These are phyloP conservation scores for Gymnoscopelus braueri DNA, from an alignment of 2,797 vertebrate species.

Conservation along the genomic window DNA sequence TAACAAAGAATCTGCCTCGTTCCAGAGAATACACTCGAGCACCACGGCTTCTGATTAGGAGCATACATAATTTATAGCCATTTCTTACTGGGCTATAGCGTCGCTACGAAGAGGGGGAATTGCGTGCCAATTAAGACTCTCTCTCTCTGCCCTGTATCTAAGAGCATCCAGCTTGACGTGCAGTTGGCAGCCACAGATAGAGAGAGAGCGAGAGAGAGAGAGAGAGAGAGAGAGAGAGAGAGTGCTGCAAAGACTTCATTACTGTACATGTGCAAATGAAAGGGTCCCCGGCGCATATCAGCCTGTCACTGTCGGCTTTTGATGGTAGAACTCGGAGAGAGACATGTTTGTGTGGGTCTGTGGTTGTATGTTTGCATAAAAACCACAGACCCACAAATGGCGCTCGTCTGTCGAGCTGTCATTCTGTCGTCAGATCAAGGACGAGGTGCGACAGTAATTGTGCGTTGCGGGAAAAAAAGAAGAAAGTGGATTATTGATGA, in stretches of 20 bases:
- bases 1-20: slow-evolving; percentile 69
- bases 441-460: slow-evolving; percentile 27
- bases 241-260: slow-evolving; percentile 60
- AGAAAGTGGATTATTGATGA: slow-evolving; percentile 33
- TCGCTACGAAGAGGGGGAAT: slow-evolving; percentile 64
- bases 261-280: slow-evolving; percentile 78
- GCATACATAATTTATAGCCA: slow-evolving; percentile 78
- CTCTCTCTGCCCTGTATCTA: slow-evolving; percentile 74
- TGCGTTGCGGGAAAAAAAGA: slow-evolving; percentile 19
- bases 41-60: slow-evolving; percentile 71
- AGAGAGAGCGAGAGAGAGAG: slow-evolving; percentile 46
- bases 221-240: too few relatives aligned
- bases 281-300: slow-evolving; percentile 58
- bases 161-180: slow-evolving; percentile 63
- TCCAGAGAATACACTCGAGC: slow-evolving; percentile 63
- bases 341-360: slow-evolving; percentile 40
- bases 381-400: too few relatives aligned
- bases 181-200: slow-evolving; percentile 55
- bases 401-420: slow-evolving; percentile 14
- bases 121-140: slow-evolving; percentile 81
- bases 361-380: slow-evolving; percentile 5
- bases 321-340: slow-evolving; percentile 62
- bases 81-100: slow-evolving; percentile 65
- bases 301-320: slow-evolving; percentile 69
- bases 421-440: slow-evolving; percentile 14